Conservation (phyloP, 1,140 invertebrate species). For the Acromyrmex heyeri region DNA sequence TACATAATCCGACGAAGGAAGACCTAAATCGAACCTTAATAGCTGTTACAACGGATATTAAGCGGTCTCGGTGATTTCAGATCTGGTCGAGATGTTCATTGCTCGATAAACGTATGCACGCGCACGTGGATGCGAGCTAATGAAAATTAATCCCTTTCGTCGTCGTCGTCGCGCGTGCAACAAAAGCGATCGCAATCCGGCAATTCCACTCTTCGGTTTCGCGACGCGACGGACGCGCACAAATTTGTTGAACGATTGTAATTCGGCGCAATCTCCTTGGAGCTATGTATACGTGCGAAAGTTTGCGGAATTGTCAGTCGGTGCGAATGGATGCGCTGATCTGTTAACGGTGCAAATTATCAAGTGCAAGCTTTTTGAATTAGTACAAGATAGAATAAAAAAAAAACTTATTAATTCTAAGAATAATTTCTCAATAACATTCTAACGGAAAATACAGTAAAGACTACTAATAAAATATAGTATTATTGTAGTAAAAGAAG, state of each 20-base stretch:
- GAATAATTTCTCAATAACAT: neutral
- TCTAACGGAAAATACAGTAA: neutral
- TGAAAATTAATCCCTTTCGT: constrained; percentile 56
- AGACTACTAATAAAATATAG: too few species aligned
- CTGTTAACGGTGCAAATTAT: neutral
- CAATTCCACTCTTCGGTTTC: constrained; percentile 4
- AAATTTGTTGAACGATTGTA: neutral
- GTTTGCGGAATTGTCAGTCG: neutral
- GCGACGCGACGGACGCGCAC: constrained; percentile 12
- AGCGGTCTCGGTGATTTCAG: constrained; percentile 16
- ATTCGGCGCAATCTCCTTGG: neutral
- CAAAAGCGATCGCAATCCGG: constrained; percentile 30
- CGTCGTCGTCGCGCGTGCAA: constrained; percentile 1
- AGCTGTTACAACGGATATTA: neutral
- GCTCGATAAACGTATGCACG: constrained; percentile 27
- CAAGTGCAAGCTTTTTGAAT: neutral
- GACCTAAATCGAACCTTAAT: neutral
- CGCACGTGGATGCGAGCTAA: constrained; percentile 25
- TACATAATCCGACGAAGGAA: neutral
- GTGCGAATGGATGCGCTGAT: neutral
- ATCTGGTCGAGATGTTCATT: constrained; percentile 11
- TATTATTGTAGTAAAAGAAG: neutral
- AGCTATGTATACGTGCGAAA: neutral
- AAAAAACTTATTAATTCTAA: neutral
- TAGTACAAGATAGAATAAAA: neutral